phyloP scores from a whole-genome alignment of 2,888 invertebrate species.

The Norana najaformis region DNA sequence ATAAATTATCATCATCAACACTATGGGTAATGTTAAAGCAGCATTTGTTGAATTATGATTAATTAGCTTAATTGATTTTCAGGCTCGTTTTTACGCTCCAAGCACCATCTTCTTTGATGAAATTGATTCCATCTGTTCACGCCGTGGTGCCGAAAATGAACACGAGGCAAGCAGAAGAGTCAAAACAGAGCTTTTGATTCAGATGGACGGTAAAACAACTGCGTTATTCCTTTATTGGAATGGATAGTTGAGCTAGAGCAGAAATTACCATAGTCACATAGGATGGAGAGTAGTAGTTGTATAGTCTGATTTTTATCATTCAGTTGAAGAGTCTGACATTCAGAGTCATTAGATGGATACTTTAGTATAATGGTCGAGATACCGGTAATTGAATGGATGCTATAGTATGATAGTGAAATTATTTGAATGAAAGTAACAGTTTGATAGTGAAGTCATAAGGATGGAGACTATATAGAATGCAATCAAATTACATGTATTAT shows the following conservation, averaged over 20 bases:
- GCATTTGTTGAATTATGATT: no score
- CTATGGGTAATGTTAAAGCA: no score
- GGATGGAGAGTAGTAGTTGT: neutral
- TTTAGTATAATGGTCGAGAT: neutral
- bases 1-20: no score
- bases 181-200: constrained; percentile 93
- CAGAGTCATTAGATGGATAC: neutral
- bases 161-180: constrained; percentile 96
- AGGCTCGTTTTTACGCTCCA: constrained; percentile 96
- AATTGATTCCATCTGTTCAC: constrained; percentile 94
- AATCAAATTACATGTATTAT: no score
- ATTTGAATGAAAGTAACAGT: no score
- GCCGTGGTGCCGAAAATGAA: constrained; percentile 91
- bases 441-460: no score
- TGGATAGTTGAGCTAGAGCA: neutral
- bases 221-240: neutral
- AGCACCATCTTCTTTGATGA: constrained; percentile 99
- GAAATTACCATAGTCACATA: neutral
- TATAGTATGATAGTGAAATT: neutral
- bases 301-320: neutral
- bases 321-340: neutral
- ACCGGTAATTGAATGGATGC: neutral
- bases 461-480: no score
- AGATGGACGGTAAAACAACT: constrained; percentile 83
- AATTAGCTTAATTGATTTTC: constrained; percentile 49